Base-by-base conservation (phyloP, 2,797 vertebrate genomes). In the Rhabdophis nuchalis region DNA sequence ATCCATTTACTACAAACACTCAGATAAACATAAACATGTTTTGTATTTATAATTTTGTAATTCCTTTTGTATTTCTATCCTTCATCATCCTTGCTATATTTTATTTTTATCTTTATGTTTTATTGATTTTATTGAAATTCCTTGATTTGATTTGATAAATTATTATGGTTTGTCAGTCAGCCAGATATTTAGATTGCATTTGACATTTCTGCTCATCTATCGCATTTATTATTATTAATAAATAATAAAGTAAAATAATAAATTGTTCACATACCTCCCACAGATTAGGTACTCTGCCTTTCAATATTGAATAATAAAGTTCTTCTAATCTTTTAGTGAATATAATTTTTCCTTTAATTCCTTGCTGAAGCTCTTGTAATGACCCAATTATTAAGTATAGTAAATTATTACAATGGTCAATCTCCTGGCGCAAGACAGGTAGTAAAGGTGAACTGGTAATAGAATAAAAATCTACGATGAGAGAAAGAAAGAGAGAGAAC, bases 381-480 rank as follows among this genome's bases (percentile, higher is more conserved):
- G 97, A 97, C 9, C 93, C 46, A 53, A 94, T 96, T 53, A 97
- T 93, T 68, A 96, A 88, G 6, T 77, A 91, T 41, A 98, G 88
- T 90, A 97, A 94, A 27, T 95, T 95, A 92, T 97, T 95, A 92
- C 96, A 97, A 2, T 93, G 93, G 50, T 82, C 58, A 9, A 97
- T 97, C 95, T 98, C 97, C 93, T 97, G 96, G 36, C 82, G 94
- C 91, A 98, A 87, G 56, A 97, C 95, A 16, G 92, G 93, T 41
- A 97, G 72, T 82, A 98, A 92, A 36, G 93, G 92, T 52, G 94
- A 96, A 11, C 95, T 95, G 56, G 95, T 90, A 25, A 96, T 91
- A 32, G 94, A 92, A 88, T 97, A 95, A 41, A 94, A 92, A 60
- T 93, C 96, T 97, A 92, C 41, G 87, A 29, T 3, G n/a, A 87